phyloP scores from a whole-genome alignment of 2,113 vertebrate species.

The Syngnathus scovelli region DNA sequence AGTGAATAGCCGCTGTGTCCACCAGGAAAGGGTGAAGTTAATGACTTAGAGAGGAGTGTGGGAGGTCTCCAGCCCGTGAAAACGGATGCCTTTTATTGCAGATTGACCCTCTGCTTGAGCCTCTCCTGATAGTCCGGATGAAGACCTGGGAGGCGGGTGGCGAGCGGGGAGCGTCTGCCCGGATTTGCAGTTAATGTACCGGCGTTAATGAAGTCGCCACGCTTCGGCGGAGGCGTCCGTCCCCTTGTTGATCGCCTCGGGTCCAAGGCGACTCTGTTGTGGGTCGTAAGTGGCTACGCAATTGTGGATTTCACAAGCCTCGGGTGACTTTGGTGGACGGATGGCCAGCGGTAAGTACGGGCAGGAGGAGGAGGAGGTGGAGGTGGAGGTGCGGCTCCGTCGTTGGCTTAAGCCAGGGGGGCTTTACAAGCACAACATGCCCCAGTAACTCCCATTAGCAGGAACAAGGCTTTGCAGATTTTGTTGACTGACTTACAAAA shows the following conservation, averaged over 20 bases:
- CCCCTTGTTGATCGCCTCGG: slow-evolving; percentile 38
- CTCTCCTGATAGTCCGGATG: slow-evolving; percentile 44
- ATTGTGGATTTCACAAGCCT: slow-evolving; percentile 24
- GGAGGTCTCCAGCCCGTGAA: slow-evolving; percentile 70
- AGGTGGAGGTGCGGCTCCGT: background rate
- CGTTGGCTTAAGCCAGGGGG: background rate
- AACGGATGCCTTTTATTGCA: slow-evolving; percentile 73
- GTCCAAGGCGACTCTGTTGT: slow-evolving; percentile 35
- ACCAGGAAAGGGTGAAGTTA: slow-evolving; percentile 71
- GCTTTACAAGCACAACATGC: background rate
- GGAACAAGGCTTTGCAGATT: background rate
- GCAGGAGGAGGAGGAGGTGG: background rate
- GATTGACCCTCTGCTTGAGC: slow-evolving; percentile 62
- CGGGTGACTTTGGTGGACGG: slow-evolving; percentile 37
- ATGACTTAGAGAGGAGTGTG: slow-evolving; percentile 69
- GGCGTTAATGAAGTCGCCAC: slow-evolving; percentile 65
- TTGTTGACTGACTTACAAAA: background rate
- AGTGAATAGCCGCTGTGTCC: slow-evolving; percentile 56
- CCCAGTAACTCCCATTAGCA: background rate
- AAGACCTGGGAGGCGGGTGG: slow-evolving; percentile 11
- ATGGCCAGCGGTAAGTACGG: slow-evolving; percentile 19
- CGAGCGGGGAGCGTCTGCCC: slow-evolving; percentile 26
- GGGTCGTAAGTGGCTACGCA: slow-evolving; percentile 42
- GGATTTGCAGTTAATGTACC: slow-evolving; percentile 75
- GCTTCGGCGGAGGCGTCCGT: slow-evolving; percentile 49